A percentile compares a stretch with the other conserved stretches of the same genome.
phyloP scores from a whole-genome alignment of 1,140 invertebrate species.

The Bombus ignitus region DNA sequence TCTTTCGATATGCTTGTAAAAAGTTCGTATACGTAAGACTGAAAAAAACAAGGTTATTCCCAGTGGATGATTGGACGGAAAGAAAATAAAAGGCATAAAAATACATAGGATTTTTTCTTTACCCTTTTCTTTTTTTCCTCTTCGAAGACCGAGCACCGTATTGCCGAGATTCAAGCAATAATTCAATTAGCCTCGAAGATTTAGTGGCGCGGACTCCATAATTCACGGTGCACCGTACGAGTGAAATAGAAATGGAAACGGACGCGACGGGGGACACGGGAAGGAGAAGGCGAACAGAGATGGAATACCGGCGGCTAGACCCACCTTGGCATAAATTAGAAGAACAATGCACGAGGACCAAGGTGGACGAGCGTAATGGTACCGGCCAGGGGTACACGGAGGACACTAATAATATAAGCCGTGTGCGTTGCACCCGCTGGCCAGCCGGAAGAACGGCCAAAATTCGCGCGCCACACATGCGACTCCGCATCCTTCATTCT shows the following conservation, averaged over 20 bases:
- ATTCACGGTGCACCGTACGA: slow-evolving; percentile 72
- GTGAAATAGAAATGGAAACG: slow-evolving; percentile 61
- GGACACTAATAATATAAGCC: slow-evolving; percentile 63
- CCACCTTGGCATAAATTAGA: slow-evolving; percentile 77
- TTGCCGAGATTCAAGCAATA: slow-evolving; percentile 73
- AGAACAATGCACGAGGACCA: slow-evolving; percentile 74
- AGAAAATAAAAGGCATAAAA: slow-evolving; percentile 14
- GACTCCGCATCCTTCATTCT: slow-evolving; percentile 10
- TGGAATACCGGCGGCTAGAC: slow-evolving; percentile 40
- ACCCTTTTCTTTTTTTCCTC: not conserved
- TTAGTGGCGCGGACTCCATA: slow-evolving; percentile 75
- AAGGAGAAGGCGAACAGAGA: slow-evolving; percentile 7
- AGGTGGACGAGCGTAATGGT: slow-evolving; percentile 68
- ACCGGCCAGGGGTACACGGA: slow-evolving; percentile 47
- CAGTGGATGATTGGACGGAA: slow-evolving; percentile 29
- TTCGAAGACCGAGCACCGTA: slow-evolving; percentile 58
- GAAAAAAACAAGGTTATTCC: slow-evolving; percentile 45
- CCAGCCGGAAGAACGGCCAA: slow-evolving; percentile 60
- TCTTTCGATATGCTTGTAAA: not conserved
- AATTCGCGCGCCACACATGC: slow-evolving; percentile 67
- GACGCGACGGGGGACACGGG: slow-evolving; percentile 15
- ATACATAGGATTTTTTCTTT: slow-evolving; percentile 22
- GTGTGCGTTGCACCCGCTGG: slow-evolving; percentile 15
- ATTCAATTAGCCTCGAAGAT: slow-evolving; percentile 78
- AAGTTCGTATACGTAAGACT: not conserved